A percentile compares a stretch with the other conserved stretches of the same genome.
Evolutionary conservation across 2,888 invertebrate genomes (phyloP).

Genomic region (Monoplex corrugatus): DNA sequence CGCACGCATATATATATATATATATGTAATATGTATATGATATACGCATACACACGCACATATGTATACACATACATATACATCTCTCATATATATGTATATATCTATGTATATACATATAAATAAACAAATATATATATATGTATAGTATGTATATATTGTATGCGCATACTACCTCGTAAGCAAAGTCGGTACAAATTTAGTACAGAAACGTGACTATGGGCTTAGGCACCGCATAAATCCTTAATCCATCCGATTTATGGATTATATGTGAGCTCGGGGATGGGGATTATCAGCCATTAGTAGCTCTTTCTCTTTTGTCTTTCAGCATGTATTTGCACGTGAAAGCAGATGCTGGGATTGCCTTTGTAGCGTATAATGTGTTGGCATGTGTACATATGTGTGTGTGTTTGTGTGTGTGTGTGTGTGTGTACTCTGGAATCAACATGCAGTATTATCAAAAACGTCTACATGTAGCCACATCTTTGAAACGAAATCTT

Average conservation of each 20-base stretch:
- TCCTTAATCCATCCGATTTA: neutral
- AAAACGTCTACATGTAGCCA: too few relatives aligned
- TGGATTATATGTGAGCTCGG: neutral
- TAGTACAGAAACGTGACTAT: neutral
- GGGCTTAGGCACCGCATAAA: neutral
- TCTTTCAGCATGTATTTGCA: too few relatives aligned
- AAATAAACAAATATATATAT: neutral
- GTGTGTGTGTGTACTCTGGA: too few relatives aligned
- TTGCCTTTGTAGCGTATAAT: too few relatives aligned
- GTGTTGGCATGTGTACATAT: too few relatives aligned
- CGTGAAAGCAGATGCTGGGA: too few relatives aligned
- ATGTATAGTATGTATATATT: neutral
- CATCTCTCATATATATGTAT: neutral
- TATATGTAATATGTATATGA: neutral
- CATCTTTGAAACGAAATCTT: too few relatives aligned
- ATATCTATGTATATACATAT: neutral
- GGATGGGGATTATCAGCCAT: neutral
- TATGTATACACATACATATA: neutral
- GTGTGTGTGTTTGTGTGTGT: too few relatives aligned
- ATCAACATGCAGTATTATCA: too few relatives aligned
- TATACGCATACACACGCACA: neutral
- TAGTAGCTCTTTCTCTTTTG: neutral
- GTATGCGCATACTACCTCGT: neutral
- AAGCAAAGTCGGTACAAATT: too few relatives aligned
- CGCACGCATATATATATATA: neutral